These are phyloP conservation scores for Pseudobourletiella spinata DNA, from an alignment of 1,140 invertebrate species.

Conservation along the genomic window DNA sequence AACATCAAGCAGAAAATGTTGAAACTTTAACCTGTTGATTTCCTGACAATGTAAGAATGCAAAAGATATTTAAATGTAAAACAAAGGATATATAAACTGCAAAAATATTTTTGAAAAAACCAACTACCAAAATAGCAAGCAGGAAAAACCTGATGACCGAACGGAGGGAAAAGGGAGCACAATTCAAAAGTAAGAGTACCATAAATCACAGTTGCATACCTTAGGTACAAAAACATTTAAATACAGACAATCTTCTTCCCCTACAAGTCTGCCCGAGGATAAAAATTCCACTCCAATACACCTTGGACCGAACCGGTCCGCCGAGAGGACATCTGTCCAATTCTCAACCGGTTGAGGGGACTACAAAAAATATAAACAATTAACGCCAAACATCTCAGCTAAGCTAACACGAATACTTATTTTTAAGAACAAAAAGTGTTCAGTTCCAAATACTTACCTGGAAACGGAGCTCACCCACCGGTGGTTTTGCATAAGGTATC, in stretches of 20 bases:
- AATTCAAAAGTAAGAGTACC: too few species aligned
- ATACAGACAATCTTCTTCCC: conserved; percentile 15
- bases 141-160: too few species aligned
- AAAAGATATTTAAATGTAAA: too few species aligned
- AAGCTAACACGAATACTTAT: neutral
- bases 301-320: neutral
- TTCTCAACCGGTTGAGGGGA: neutral
- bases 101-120: too few species aligned
- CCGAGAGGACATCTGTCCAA: neutral
- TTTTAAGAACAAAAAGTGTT: neutral
- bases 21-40: too few species aligned
- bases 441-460: conserved; percentile 23
- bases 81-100: too few species aligned
- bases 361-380: neutral
- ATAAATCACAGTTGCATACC: too few species aligned
- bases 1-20: too few species aligned
- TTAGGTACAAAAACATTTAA: conserved; percentile 4
- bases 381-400: neutral
- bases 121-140: too few species aligned
- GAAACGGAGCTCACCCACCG: conserved; percentile 49
- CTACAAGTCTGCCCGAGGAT: neutral
- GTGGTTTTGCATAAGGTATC: conserved; percentile 53
- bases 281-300: conserved; percentile 3
- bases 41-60: too few species aligned
- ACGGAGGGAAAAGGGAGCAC: too few species aligned